Base-by-base conservation (phyloP, 2,797 vertebrate species). In the Pygocentrus nattereri region DNA sequence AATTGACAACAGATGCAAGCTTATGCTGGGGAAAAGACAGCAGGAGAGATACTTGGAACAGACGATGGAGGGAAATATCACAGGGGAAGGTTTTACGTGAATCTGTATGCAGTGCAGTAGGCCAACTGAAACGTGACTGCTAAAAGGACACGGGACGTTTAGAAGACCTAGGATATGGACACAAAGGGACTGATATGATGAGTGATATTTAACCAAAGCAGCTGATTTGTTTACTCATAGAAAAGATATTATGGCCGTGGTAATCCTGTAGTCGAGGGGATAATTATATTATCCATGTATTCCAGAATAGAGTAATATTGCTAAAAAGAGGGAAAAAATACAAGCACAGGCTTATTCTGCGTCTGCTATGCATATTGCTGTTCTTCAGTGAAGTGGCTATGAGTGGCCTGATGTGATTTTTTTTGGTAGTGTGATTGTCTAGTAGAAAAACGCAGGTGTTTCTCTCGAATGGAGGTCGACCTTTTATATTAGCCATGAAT, bases 1-100 rank as follows among this genome's bases (percentile, higher is more conserved):
- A 47, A 69, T 67, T 41, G 64, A 41, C 8, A 67, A 21, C 31
- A 67, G 31, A 67, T 67, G 64, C 34, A n/a, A 12, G 64, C 34
- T n/a, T 41, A 15, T n/a, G 21, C 64, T 41, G 64, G 16, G 34
- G 38, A 23, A 23, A 5, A 25, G 21, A 67, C 31, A 19, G 7
- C 19, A 19, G 34, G 19, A 41, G 11, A 19, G 30, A 11, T 13
- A 62, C 4, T 15, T 30, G 27, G 30, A 19, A 64, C 27, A 34
- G 31, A 19, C 34, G 7, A 27, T 3, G 15, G 18, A 19, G 23
- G 58, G 58, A 59, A 62, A 30, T 31, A 27, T 62, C 27, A 23
- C 25, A 13, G 59, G 31, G 31, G 27, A 27, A 64, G 23, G 31
- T 64, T 64, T 21, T 65, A 21, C 31, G 19, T n/a, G 19, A 23